Evolutionary conservation across 2,113 vertebrate genomes (phyloP), one percentile per base, ranked within the genome.

Genomic region (Rhinoderma darwinii): DNA sequence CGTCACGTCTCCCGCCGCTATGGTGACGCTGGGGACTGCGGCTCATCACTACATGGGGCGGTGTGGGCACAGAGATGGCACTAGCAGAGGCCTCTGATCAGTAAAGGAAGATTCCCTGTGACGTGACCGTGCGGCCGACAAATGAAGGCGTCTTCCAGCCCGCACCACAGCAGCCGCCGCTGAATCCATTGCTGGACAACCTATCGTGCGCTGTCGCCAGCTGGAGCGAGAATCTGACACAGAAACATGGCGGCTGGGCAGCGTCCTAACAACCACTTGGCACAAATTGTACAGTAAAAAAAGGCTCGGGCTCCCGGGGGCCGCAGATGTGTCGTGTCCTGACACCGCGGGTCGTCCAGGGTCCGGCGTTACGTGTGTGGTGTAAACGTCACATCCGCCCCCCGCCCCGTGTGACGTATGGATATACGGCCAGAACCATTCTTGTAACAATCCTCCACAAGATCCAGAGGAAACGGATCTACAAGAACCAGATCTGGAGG

Each of bases 41-140:
- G 63, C 63, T 15, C 63, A 27, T 35, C 15, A 6, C 30, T 17
- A 32, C 27, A 30, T n/a, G n/a, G 73, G n/a, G n/a, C 10, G 30
- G 37, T 1, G 30, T 37, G 22, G 50, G 32, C 50, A 79, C 77
- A 56, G 32, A 56, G 77, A 82, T 37, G 78, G 54, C 77, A 56
- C 35, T 39, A 59, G 56, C 27, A 63, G 78, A 82, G 79, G 79
- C 79, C 79, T 66, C 79, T 63, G 79, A 82, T 82, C 37, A 22
- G 18, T 82, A 82, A 66, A 82, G 79, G 79, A 56, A 82, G 47
- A 25, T 22, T 75, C 73, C n/a, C 72, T 43, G 39, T 43, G 39
- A 43, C 22, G 11, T 70, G 22, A 35, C 39, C 27, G 18, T 2
- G 44, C 18, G 43, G 7, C n/a, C 74, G 32, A 77, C 4, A 77